Conservation (phyloP, 2,113 vertebrate species). For the Lutjanus erythropterus region DNA sequence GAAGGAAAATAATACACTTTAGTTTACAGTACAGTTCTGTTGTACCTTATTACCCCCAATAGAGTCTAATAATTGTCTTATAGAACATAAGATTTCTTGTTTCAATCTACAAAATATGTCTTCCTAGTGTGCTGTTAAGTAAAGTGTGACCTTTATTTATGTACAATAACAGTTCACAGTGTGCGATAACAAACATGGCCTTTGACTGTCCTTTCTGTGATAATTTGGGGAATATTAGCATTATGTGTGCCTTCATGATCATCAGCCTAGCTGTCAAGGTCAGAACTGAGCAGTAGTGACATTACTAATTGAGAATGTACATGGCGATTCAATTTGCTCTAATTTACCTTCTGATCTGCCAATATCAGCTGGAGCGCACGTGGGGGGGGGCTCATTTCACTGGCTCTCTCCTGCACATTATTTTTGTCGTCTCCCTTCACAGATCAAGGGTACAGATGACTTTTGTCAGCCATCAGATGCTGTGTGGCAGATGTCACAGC, state of each 20-base stretch:
- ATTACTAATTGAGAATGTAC: constrained; percentile 49
- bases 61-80: too few relatives aligned
- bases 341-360: constrained; percentile 60
- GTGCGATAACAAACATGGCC: neutral
- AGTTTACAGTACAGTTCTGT: too few relatives aligned
- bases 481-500: constrained; percentile 82
- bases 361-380: constrained; percentile 32
- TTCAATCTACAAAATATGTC: too few relatives aligned
- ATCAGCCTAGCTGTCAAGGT: constrained; percentile 55
- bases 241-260: neutral
- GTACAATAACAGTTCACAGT: too few relatives aligned
- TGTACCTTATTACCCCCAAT: too few relatives aligned
- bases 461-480: constrained; percentile 81
- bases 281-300: constrained; percentile 50
- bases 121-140: too few relatives aligned
- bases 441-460: constrained; percentile 77
- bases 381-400: constrained; percentile 33
- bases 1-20: too few relatives aligned
- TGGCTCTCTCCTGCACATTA: constrained; percentile 56
- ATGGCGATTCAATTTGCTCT: constrained; percentile 55
- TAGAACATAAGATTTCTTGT: too few relatives aligned
- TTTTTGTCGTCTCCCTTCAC: constrained; percentile 55
- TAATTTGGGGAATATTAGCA: neutral
- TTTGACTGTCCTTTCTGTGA: neutral
- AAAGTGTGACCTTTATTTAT: too few relatives aligned